Evolutionary conservation across 2,797 vertebrate species (phyloP), one percentile per base, ranked within the genome.

Genomic region (Scyliorhinus canicula): DNA sequence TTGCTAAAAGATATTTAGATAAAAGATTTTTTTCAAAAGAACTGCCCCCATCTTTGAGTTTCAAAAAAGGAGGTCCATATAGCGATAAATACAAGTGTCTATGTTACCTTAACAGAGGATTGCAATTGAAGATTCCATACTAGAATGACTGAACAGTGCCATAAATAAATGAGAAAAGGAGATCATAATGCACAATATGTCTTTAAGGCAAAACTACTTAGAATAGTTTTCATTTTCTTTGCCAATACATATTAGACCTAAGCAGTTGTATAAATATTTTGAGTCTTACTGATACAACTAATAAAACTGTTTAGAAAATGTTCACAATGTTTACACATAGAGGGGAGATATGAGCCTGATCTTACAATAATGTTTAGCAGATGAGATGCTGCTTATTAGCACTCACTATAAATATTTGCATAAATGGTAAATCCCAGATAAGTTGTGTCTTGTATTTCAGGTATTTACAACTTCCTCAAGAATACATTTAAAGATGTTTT

Each of bases 361-460:
- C 96, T 95, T 96, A 96, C 96, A 97, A 97, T 97, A 96, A 95
- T 96, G 96, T 96, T 96, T 96, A 97, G 95, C 95, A 96, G 96
- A 96, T 96, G 95, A 97, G 96, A 97, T 96, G 95, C 96, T 97
- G 97, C 96, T 97, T 97, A 97, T 97, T 97, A 98, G 96, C 97
- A 98, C 97, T 97, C 97, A 96, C 96, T 95, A 96, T 98, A 98
- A 98, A 98, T 97, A 98, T 98, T 98, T 98, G 96, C 95, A 96
- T 95, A 95, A 96, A 96, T 95, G 96, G 95, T 96, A 97, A 97
- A 97, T 97, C 96, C 95, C 95, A 97, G 97, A 97, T 97, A 97
- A 98, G 96, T 67, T 96, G 96, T 95, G 93, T 71, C 95, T 97
- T 96, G 96, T 95, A 93, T 96, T 95, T 95, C 95, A 96, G 96